Percentiles rank a stretch among this genome's conserved stretches.
These are phyloP conservation scores for Notodonta dromedarius DNA, from an alignment of 2,888 invertebrate genomes.

Conservation along the genomic window DNA sequence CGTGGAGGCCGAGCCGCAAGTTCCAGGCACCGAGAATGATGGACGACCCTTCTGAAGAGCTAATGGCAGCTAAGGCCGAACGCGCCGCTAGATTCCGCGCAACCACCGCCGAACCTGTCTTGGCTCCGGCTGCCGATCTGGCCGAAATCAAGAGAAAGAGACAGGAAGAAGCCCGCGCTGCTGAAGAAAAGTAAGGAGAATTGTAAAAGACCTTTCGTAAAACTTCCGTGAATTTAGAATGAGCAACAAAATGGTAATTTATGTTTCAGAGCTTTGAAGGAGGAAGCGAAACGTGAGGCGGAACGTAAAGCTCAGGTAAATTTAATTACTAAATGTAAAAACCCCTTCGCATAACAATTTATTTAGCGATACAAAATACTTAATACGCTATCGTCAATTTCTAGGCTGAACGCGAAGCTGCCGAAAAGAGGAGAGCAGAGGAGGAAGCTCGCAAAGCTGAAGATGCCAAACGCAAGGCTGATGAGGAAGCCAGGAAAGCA, in stretches of 20 bases:
- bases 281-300: constrained; percentile 80
- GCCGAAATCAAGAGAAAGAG: constrained; percentile 83
- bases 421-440: constrained; percentile 80
- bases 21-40: constrained; percentile 85
- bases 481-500: constrained; percentile 74
- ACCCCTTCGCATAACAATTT: neutral
- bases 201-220: neutral
- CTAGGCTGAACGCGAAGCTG: constrained; percentile 72
- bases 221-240: neutral
- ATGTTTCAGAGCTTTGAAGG: constrained; percentile 74
- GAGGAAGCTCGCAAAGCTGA: constrained; percentile 82
- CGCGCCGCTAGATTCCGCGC: constrained; percentile 85
- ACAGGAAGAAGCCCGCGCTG: constrained; percentile 86
- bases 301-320: constrained; percentile 77
- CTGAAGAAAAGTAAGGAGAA: constrained; percentile 83
- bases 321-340: constrained; percentile 1
- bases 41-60: constrained; percentile 84
- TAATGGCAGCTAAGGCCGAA: constrained; percentile 86
- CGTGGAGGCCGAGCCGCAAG: constrained; percentile 88
- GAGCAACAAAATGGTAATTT: constrained; percentile 7
- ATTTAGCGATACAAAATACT: neutral
- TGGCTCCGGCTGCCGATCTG: constrained; percentile 80
- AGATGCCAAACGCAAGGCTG: constrained; percentile 78
- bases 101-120: constrained; percentile 73
- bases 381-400: constrained; percentile 8